phyloP scores from a whole-genome alignment of 2,888 invertebrate genomes.

The Apamea epomidion region DNA sequence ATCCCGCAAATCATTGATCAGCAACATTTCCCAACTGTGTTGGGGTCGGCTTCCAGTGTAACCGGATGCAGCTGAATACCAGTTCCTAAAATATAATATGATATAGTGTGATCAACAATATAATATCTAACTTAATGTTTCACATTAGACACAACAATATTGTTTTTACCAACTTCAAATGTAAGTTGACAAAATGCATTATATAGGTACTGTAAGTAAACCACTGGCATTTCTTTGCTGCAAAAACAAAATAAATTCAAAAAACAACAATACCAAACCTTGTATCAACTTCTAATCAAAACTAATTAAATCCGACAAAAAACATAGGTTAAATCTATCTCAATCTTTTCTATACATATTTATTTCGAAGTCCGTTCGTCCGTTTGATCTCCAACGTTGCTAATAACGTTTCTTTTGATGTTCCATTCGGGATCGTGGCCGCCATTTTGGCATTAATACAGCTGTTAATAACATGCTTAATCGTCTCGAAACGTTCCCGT shows the following conservation, averaged over 20 bases:
- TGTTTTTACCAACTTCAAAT: not conserved
- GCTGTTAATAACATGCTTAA: conserved; percentile 66
- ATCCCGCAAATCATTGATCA: not conserved
- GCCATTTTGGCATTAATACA: conserved; percentile 60
- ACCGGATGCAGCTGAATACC: not conserved
- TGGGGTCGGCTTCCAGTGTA: not conserved
- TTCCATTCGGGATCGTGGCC: conserved; percentile 35
- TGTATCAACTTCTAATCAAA: conserved; percentile 16
- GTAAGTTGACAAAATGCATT: not conserved
- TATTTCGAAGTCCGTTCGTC: conserved; percentile 39
- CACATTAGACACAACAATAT: not conserved
- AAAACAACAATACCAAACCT: not conserved
- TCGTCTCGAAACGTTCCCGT: conserved; percentile 56
- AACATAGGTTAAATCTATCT: conserved; percentile 32
- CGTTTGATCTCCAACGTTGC: conserved; percentile 59
- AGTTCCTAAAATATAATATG: not conserved
- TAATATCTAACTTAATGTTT: not conserved
- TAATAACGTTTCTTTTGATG: conserved; percentile 61
- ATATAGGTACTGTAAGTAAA: not conserved
- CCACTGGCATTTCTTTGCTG: not conserved
- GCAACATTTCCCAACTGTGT: not conserved
- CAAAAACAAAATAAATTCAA: not conserved
- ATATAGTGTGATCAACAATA: not conserved
- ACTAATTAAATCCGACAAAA: conserved; percentile 36
- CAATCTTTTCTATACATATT: conserved; percentile 41